Conservation (phyloP, 53 echinoderm and acorn worm species). For the Pentamera pediparva region DNA sequence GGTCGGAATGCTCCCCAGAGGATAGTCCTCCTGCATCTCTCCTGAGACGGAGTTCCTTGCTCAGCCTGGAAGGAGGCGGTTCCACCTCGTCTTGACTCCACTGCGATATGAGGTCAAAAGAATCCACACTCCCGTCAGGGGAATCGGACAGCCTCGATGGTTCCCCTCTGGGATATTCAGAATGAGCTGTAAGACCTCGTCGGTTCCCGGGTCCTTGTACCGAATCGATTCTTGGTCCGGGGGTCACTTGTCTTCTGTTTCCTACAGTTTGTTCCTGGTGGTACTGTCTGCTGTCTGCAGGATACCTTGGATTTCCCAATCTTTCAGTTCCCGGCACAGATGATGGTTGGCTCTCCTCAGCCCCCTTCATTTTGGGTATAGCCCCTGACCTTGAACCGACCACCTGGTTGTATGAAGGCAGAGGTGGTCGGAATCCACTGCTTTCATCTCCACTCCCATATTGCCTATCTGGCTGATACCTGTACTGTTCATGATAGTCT, state of each 20-base stretch:
- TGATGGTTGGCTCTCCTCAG: no score
- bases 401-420: constrained; percentile 14
- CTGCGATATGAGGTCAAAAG: constrained; percentile 18
- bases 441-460: neutral
- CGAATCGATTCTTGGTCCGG: no score
- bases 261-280: no score
- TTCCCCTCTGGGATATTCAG: neutral
- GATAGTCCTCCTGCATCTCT: neutral
- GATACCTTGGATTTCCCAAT: no score
- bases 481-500: neutral
- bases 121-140: neutral
- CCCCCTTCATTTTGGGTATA: constrained; percentile 15
- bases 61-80: constrained; percentile 20
- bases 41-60: neutral
- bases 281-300: no score
- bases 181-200: no score
- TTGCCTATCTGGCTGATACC: neutral
- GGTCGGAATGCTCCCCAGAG: neutral
- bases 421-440: neutral
- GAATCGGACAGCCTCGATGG: neutral
- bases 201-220: no score
- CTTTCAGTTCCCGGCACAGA: no score
- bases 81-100: constrained; percentile 24
- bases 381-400: constrained; percentile 13
- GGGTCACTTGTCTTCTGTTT: no score